A percentile compares a stretch with the other conserved stretches of the same genome.
phyloP scores from a whole-genome alignment of 2,113 vertebrate genomes.

The Cottus gobio region DNA sequence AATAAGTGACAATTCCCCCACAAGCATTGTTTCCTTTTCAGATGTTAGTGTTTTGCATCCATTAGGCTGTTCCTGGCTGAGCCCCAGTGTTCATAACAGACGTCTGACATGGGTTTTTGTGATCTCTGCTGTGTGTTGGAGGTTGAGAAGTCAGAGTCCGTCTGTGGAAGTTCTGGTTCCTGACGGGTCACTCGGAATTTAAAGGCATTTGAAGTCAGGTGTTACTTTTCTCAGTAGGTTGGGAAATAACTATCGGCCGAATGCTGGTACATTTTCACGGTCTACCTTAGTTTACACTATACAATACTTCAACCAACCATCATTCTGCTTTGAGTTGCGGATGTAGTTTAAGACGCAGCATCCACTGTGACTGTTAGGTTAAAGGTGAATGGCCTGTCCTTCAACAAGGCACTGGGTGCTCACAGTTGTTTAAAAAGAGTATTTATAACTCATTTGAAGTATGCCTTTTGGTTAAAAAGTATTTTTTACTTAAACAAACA shows the following conservation, averaged over 20 bases:
- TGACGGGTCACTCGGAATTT: not conserved
- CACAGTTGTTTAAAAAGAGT: slow-evolving; percentile 2
- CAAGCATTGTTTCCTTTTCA: slow-evolving; percentile 30
- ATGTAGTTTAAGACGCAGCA: slow-evolving; percentile 3
- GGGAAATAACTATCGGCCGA: slow-evolving; percentile 43
- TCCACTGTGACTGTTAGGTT: slow-evolving; percentile 2
- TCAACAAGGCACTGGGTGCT: not conserved
- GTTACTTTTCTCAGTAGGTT: slow-evolving; percentile 62
- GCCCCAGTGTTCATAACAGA: slow-evolving; percentile 40
- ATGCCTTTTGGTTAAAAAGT: slow-evolving; percentile 22
- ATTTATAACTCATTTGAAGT: slow-evolving; percentile 37
- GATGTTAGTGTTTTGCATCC: slow-evolving; percentile 53
- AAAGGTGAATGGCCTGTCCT: not conserved
- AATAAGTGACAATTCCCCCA: slow-evolving; percentile 51
- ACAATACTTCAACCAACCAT: slow-evolving; percentile 27
- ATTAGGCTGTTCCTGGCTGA: slow-evolving; percentile 29
- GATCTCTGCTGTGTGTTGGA: slow-evolving; percentile 9
- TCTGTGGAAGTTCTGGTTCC: slow-evolving; percentile 27
- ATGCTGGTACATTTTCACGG: slow-evolving; percentile 37
- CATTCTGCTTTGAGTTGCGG: slow-evolving; percentile 17
- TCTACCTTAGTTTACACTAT: slow-evolving; percentile 1
- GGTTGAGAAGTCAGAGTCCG: slow-evolving; percentile 4
- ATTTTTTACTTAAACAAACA: slow-evolving; percentile 29
- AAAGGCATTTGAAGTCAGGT: slow-evolving; percentile 32
- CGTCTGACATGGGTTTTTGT: slow-evolving; percentile 22